Evolutionary conservation across 2,888 invertebrate species (phyloP).

Genomic region (Fabriciana adippe): DNA sequence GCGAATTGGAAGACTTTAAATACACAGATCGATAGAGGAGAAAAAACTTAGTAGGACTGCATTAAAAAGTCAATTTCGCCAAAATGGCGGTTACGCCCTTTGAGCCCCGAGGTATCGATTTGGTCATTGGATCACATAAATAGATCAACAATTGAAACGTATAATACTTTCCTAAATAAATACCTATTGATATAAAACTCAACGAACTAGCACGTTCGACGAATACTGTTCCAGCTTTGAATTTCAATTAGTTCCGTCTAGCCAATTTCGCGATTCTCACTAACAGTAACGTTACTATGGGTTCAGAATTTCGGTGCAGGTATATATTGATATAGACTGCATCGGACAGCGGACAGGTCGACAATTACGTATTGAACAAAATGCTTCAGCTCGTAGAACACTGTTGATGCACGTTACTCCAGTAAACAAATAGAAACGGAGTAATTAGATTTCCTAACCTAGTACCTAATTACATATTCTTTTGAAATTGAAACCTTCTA

Average conservation of each 20-base stretch:
- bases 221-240: conserved; percentile 12
- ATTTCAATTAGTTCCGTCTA: conserved; percentile 16
- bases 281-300: conserved; percentile 2
- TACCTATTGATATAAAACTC: conserved; percentile 13
- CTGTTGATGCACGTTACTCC: neutral
- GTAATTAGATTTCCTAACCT: neutral
- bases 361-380: conserved; percentile 3
- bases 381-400: neutral
- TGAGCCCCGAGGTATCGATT: too few species aligned
- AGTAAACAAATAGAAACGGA: too few species aligned
- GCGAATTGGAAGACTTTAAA: too few species aligned
- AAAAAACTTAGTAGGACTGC: too few species aligned
- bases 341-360: conserved; percentile 11
- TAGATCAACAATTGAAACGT: neutral
- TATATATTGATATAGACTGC: conserved; percentile 16
- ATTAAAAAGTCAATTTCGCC: too few species aligned
- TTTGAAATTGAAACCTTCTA: neutral
- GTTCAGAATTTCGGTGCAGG: conserved; percentile 10
- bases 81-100: too few species aligned
- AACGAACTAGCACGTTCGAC: conserved; percentile 7
- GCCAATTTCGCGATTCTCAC: conserved; percentile 12
- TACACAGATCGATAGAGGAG: too few species aligned
- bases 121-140: neutral
- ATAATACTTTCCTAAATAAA: conserved; percentile 2
- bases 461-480: neutral